Evolutionary conservation across 2,797 vertebrate species (phyloP).

Genomic region (Capromys pilorides): DNA sequence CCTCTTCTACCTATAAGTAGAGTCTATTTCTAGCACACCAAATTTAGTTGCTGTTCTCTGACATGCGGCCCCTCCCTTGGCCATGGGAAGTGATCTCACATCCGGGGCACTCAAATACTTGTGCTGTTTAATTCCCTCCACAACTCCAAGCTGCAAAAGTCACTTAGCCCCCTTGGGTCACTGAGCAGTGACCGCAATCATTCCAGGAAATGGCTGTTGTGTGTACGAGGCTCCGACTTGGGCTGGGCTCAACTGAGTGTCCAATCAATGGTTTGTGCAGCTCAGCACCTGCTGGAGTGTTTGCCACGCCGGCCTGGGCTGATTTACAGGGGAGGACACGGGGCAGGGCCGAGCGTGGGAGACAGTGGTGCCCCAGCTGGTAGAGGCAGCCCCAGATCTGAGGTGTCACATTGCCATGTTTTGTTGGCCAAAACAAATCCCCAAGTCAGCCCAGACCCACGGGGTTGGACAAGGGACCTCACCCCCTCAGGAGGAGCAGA

Average conservation of each 20-base stretch:
- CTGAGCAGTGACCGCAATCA: not conserved
- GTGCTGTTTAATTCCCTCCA: not conserved
- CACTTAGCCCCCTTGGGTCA: not conserved
- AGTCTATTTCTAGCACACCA: not conserved
- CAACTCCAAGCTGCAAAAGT: not conserved
- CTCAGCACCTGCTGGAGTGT: not conserved
- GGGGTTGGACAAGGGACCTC: not conserved
- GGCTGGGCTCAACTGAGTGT: not conserved
- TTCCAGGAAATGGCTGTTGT: not conserved
- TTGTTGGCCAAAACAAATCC: constrained; percentile 1
- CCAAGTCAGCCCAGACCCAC: not conserved
- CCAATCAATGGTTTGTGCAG: too few relatives aligned
- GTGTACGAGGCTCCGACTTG: not conserved
- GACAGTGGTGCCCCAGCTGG: not conserved
- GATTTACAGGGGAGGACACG: not conserved
- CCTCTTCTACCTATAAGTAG: not conserved
- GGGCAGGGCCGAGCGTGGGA: not conserved
- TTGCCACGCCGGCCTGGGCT: not conserved
- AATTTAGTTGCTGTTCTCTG: not conserved
- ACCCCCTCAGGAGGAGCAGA: not conserved
- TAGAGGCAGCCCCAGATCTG: not conserved
- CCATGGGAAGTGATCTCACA: not conserved
- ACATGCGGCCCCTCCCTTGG: not conserved
- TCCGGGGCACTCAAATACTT: not conserved
- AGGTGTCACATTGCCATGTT: not conserved